Percentiles rank a stretch among this genome's conserved stretches.
Conservation (phyloP, 2,888 invertebrate species). For the Melitaea athalia region DNA sequence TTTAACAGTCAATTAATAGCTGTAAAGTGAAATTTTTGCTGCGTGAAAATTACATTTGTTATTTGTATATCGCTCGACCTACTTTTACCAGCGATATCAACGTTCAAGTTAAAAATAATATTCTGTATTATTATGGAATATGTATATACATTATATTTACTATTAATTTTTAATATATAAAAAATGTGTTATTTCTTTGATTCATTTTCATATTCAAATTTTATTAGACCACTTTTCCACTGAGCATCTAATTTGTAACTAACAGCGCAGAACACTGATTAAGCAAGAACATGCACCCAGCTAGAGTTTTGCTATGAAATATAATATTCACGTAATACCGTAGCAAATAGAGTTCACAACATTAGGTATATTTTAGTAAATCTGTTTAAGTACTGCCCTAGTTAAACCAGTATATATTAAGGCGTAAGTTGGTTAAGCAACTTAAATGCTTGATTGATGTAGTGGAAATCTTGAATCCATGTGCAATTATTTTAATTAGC, state of each 20-base stretch:
- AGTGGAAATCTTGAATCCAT: slow-evolving; percentile 7
- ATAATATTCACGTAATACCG: neutral
- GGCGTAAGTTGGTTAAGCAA: slow-evolving; percentile 15
- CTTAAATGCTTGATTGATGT: slow-evolving; percentile 24
- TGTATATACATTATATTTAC: no score
- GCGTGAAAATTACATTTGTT: neutral
- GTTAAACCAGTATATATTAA: slow-evolving; percentile 12
- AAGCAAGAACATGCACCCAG: no score
- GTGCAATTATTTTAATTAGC: slow-evolving; percentile 11
- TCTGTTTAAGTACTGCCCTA: slow-evolving; percentile 9
- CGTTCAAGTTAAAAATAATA: neutral
- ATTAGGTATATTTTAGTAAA: slow-evolving; percentile 13
- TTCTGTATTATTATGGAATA: neutral
- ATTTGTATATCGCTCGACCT: slow-evolving; percentile 3
- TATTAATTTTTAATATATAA: no score
- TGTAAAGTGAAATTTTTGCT: neutral
- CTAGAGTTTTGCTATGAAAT: neutral
- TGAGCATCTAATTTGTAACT: no score
- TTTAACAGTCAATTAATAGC: neutral
- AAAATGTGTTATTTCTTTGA: no score
- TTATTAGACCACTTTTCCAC: no score
- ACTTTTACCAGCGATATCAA: neutral
- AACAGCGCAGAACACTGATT: no score
- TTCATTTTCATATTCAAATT: no score
- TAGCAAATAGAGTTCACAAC: neutral